Percentiles rank a stretch among this genome's conserved stretches.
phyloP scores from a whole-genome alignment of 2,113 vertebrate genomes.

The Azemiops feae region DNA sequence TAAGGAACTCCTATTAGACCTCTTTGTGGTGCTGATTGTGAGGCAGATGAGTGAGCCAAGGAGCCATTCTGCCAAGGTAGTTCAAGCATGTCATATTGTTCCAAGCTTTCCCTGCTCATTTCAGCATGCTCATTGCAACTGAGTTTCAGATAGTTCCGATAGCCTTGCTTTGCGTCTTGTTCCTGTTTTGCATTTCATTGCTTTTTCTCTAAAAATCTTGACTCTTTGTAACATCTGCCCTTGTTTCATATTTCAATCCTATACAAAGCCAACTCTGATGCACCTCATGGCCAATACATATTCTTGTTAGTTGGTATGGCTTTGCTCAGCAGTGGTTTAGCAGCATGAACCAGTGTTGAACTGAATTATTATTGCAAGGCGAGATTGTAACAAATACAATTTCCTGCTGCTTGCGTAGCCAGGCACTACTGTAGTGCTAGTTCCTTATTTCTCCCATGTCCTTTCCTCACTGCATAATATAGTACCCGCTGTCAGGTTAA shows the following conservation, averaged over 20 bases:
- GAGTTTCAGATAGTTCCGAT: neutral
- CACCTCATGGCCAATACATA: neutral
- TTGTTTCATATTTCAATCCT: neutral
- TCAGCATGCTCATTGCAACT: neutral
- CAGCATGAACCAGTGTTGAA: neutral
- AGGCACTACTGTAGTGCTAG: neutral
- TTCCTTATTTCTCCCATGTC: neutral
- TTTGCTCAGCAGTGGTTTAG: neutral
- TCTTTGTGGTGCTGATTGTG: neutral
- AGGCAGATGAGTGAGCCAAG: neutral
- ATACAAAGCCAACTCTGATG: neutral
- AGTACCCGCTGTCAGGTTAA: neutral
- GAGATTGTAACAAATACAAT: neutral
- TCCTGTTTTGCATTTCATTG: neutral
- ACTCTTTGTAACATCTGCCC: neutral
- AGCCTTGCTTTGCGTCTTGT: neutral
- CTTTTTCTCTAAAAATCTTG: neutral
- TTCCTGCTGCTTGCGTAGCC: neutral
- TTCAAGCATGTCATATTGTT: neutral
- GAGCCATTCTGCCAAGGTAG: neutral
- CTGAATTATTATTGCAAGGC: neutral
- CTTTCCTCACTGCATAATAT: neutral
- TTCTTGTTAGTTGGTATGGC: neutral
- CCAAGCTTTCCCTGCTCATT: neutral
- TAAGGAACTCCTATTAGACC: neutral